A percentile compares a stretch with the other conserved stretches of the same genome.
Evolutionary conservation across 2,113 vertebrate genomes (phyloP).

Genomic region (Hippocampus comes): DNA sequence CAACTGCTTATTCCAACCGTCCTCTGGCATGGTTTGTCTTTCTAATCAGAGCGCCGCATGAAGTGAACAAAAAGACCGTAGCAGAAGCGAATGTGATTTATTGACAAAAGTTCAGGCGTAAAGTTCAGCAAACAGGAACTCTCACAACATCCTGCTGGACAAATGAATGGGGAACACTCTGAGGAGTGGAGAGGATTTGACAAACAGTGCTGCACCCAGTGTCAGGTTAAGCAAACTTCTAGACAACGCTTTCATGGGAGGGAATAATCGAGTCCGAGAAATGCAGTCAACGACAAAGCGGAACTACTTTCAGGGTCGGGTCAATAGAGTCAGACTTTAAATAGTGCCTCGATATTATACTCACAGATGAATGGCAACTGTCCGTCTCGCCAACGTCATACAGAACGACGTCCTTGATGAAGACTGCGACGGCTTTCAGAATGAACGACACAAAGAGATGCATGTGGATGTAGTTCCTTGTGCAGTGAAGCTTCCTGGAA

Average conservation of each 20-base stretch:
- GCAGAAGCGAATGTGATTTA: constrained; percentile 33
- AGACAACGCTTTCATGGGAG: constrained; percentile 34
- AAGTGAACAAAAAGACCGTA: background rate
- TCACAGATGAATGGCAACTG: constrained; percentile 80
- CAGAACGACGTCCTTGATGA: constrained; percentile 87
- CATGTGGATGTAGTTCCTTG: constrained; percentile 93
- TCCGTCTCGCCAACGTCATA: constrained; percentile 76
- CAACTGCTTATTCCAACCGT: background rate
- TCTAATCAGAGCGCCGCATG: background rate
- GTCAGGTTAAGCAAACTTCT: constrained; percentile 34
- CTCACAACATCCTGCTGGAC: constrained; percentile 55
- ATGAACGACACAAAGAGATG: constrained; percentile 92
- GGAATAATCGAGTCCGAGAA: constrained; percentile 7
- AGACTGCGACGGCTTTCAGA: constrained; percentile 85
- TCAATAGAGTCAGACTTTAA: background rate
- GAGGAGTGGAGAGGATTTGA: constrained; percentile 42
- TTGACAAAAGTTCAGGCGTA: constrained; percentile 36
- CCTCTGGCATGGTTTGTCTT: background rate
- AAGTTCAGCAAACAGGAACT: constrained; percentile 60
- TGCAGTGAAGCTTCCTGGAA: constrained; percentile 89
- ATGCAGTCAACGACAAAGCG: constrained; percentile 14
- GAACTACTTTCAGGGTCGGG: background rate
- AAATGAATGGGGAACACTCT: constrained; percentile 30
- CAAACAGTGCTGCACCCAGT: constrained; percentile 66
- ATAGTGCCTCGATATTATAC: constrained; percentile 34